Conservation (phyloP, 2,113 vertebrate species). For the Brevimyrus niger region DNA sequence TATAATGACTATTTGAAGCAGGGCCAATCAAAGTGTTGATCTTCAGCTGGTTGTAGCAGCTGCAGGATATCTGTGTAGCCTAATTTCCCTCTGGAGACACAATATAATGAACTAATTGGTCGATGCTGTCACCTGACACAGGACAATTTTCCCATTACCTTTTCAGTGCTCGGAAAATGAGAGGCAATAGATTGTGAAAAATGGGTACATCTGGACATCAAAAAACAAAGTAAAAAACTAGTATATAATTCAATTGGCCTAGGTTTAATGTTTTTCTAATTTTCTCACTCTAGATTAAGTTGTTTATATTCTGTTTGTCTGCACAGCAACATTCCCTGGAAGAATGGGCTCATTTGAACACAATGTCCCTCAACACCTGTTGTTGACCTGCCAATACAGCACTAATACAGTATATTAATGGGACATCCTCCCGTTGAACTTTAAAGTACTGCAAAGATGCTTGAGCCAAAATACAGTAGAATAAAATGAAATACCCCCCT, state of each 20-base stretch:
- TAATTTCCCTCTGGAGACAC: neutral
- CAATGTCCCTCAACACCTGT: neutral
- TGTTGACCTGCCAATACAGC: neutral
- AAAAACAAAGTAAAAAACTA: neutral
- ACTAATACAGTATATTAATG: slow-evolving; percentile 2
- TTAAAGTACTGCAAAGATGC: neutral
- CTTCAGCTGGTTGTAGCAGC: neutral
- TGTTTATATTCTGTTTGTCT: neutral
- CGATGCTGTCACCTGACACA: neutral
- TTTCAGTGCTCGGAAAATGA: neutral
- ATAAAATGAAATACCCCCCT: neutral
- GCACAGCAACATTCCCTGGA: neutral
- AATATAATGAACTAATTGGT: neutral
- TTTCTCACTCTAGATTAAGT: neutral
- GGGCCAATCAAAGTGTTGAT: neutral
- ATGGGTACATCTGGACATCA: neutral
- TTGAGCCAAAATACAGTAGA: neutral
- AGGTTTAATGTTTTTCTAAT: neutral
- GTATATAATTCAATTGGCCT: neutral
- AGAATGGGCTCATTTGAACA: neutral
- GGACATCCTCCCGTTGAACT: neutral
- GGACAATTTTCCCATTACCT: neutral
- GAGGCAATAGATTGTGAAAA: neutral
- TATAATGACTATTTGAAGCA: slow-evolving; percentile 2
- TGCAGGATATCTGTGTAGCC: neutral